Evolutionary conservation across 2,113 vertebrate species (phyloP).

Genomic region (Barbus barbus): DNA sequence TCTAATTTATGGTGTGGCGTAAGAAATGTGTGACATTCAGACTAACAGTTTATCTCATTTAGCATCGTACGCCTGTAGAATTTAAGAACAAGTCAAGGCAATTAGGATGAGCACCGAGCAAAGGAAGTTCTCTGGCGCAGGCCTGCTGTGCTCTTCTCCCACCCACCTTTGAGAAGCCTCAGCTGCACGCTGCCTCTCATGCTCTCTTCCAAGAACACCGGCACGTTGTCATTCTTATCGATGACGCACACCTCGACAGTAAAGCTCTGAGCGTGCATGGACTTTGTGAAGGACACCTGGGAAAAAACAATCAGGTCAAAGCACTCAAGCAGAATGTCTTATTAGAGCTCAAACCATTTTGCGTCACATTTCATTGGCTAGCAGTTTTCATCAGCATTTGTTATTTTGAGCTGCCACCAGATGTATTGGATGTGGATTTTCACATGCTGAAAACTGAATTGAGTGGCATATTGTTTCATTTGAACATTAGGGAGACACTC

Average conservation of each 20-base stretch:
- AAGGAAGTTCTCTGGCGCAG: too few relatives aligned
- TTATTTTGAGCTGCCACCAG: constrained; percentile 16
- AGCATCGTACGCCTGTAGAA: neutral
- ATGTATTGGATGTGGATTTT: neutral
- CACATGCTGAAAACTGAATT: neutral
- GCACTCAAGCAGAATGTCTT: constrained; percentile 33
- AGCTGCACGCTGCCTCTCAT: constrained; percentile 77
- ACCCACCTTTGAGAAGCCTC: constrained; percentile 73
- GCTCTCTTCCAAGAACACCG: constrained; percentile 70
- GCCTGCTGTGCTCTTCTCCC: neutral
- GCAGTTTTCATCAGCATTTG: too few relatives aligned
- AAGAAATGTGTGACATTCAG: constrained; percentile 19
- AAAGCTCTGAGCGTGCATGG: constrained; percentile 70
- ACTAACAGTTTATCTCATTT: neutral
- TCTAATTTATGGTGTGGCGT: constrained; percentile 4
- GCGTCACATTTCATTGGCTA: too few relatives aligned
- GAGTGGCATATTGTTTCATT: neutral
- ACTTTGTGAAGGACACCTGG: constrained; percentile 72
- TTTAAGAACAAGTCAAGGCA: neutral
- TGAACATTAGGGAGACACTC: neutral
- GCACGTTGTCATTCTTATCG: constrained; percentile 79
- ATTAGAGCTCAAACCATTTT: neutral
- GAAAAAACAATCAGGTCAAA: constrained; percentile 43
- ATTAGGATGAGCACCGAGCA: constrained; percentile 3
- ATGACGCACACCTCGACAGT: constrained; percentile 73